These are phyloP conservation scores for Gymnocheta viridis DNA, from an alignment of 2,888 invertebrate species.

Conservation along the genomic window DNA sequence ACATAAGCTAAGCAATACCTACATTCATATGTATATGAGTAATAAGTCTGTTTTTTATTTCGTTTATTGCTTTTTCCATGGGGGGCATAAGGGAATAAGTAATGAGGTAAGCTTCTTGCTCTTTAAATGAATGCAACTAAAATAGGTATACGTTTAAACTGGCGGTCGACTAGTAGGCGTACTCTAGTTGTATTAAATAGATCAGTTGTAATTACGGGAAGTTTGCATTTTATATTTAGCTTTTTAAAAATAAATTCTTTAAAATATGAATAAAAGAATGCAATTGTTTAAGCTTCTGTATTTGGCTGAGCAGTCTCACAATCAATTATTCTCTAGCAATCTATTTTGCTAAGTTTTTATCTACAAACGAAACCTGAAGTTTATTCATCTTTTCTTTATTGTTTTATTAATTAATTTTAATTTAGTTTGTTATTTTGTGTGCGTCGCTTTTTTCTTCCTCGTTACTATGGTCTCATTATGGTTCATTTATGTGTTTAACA, in stretches of 20 bases:
- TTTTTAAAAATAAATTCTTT: neutral
- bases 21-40: too few species aligned
- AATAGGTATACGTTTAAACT: too few species aligned
- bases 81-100: too few species aligned
- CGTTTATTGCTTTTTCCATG: too few species aligned
- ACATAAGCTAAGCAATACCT: too few species aligned
- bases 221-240: too few species aligned
- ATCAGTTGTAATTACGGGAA: too few species aligned
- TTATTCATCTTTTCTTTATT: neutral
- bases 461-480: neutral
- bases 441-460: neutral
- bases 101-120: too few species aligned
- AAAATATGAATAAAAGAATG: neutral
- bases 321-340: neutral
- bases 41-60: too few species aligned
- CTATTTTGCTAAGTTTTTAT: neutral
- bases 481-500: constrained; percentile 41
- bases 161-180: too few species aligned
- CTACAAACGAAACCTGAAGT: neutral
- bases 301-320: neutral
- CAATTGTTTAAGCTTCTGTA: neutral
- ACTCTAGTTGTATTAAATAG: too few species aligned
- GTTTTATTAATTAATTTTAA: neutral
- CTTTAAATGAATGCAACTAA: too few species aligned
- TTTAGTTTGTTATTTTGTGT: neutral